A percentile compares a stretch with the other conserved stretches of the same genome.
phyloP scores from a whole-genome alignment of 1,140 invertebrate genomes.

The Microplitis mediator region DNA sequence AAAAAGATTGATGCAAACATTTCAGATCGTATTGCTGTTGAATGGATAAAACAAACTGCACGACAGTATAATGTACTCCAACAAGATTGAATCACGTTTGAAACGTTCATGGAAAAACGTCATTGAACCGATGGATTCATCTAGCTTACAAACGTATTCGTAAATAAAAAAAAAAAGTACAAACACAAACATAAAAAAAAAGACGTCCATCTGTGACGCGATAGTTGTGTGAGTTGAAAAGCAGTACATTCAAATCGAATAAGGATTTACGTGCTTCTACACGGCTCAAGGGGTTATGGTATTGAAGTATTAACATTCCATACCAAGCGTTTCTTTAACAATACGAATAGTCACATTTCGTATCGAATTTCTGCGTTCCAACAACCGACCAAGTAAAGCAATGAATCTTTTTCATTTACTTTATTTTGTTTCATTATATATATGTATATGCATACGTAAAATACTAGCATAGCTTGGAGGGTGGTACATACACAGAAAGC shows the following conservation, averaged over 20 bases:
- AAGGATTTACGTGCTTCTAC: not conserved
- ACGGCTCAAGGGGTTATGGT: not conserved
- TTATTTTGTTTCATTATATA: not conserved
- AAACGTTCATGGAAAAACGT: conserved; percentile 24
- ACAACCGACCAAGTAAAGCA: not conserved
- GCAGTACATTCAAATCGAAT: not conserved
- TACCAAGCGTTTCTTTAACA: not conserved
- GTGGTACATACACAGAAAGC: not conserved
- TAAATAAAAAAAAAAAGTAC: conserved; percentile 1
- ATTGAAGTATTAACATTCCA: conserved; percentile 12
- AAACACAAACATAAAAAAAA: not conserved
- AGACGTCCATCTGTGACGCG: not conserved
- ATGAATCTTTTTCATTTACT: not conserved
- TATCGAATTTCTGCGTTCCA: not conserved
- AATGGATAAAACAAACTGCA: conserved; percentile 21
- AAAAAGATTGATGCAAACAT: conserved; percentile 3
- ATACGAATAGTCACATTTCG: not conserved
- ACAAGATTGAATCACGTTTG: conserved; percentile 27
- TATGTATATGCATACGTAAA: not conserved
- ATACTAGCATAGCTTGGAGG: not conserved
- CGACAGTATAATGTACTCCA: conserved; percentile 17
- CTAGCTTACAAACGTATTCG: conserved; percentile 9
- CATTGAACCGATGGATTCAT: conserved; percentile 22
- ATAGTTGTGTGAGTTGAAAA: conserved; percentile 12
- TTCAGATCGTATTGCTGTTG: conserved; percentile 2